Evolutionary conservation across 2,888 invertebrate genomes (phyloP).

Genomic region (Drosophila greeni): DNA sequence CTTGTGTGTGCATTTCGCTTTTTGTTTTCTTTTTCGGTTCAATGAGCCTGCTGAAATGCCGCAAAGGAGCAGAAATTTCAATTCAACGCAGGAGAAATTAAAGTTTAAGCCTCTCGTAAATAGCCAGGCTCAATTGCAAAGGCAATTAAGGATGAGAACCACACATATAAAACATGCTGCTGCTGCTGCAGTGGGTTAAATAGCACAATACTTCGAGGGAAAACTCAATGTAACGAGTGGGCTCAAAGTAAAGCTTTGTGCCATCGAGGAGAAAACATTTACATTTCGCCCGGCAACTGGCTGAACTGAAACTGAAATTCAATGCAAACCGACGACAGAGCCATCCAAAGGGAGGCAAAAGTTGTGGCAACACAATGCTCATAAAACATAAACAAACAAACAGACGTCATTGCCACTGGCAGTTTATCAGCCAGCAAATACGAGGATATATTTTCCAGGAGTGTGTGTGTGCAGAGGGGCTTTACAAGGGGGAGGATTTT

Average conservation of each 20-base stretch:
- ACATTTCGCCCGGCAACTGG: slow-evolving; percentile 50
- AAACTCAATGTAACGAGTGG: slow-evolving; percentile 8
- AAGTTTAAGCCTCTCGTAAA: slow-evolving; percentile 12
- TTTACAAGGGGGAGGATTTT: not conserved
- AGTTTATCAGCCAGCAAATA: slow-evolving; percentile 41
- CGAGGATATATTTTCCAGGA: not conserved
- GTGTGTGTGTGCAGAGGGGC: not conserved
- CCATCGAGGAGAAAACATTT: slow-evolving; percentile 63
- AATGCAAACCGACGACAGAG: slow-evolving; percentile 44
- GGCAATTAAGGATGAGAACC: slow-evolving; percentile 29
- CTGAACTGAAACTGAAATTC: slow-evolving; percentile 46
- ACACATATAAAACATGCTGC: not conserved
- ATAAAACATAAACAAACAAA: slow-evolving; percentile 68
- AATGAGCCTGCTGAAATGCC: not conserved
- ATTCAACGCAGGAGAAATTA: slow-evolving; percentile 2
- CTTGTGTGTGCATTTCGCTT: slow-evolving; percentile 1
- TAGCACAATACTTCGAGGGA: slow-evolving; percentile 2
- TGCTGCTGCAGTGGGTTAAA: slow-evolving; percentile 19
- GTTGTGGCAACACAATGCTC: slow-evolving; percentile 67
- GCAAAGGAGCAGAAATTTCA: slow-evolving; percentile 8
- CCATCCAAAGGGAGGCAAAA: slow-evolving; percentile 36
- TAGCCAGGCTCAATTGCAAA: not conserved
- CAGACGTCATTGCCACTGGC: slow-evolving; percentile 58
- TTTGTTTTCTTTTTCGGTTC: slow-evolving; percentile 21
- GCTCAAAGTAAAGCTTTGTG: slow-evolving; percentile 35